Base-by-base conservation (phyloP, 2,888 invertebrate species). In the Amphimallon solstitiale region DNA sequence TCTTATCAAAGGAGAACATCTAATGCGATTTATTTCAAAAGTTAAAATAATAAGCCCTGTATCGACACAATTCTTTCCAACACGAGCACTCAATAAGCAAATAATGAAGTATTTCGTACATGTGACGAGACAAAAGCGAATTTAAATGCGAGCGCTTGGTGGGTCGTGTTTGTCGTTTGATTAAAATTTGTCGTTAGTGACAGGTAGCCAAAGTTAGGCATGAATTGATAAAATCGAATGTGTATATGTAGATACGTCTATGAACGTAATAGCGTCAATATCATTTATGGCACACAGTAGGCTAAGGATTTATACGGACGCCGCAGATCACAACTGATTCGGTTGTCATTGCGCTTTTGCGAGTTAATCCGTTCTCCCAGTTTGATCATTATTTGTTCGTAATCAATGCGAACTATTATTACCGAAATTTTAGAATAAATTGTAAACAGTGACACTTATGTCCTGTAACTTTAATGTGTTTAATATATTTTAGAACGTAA, bases 321-420 rank as follows among this genome's bases (percentile, higher is more conserved):
- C 76, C 75, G 73, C 76, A 76, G 75, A 74, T 76, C 75, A 73
- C 72, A 70, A 70, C 70, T 72, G 75, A 76, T 76, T 75, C 71
- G 65, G 71, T 72, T 75, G 74, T 75, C 75, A 75, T 73, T 75
- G 68, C 70, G 68, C 35, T 61, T 61, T 65, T 62, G 34, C 54
- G 54, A 54, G 52, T 38, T 66, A 54, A 66, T 64, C 56, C 51
- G 29, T 45, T 63, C 17, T 63, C 63, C 63, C 63, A 63, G 43
- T 52, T 43, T 63, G 52, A 51, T 63, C 63, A 52, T 63, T 63
- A 51, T 51, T 51, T 43, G 38, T 37, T 38, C 54, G 38, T 38
- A 37, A 38, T 21, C 9, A 38, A 54, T 19, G 17, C 38, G 9
- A 1, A 54, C 38, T 54, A 54, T 38, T 54, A 54, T 37, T 15